Evolutionary conservation across 2,888 invertebrate genomes (phyloP), one percentile per base, ranked within the genome.

Genomic region (Lumbricus terrestris): DNA sequence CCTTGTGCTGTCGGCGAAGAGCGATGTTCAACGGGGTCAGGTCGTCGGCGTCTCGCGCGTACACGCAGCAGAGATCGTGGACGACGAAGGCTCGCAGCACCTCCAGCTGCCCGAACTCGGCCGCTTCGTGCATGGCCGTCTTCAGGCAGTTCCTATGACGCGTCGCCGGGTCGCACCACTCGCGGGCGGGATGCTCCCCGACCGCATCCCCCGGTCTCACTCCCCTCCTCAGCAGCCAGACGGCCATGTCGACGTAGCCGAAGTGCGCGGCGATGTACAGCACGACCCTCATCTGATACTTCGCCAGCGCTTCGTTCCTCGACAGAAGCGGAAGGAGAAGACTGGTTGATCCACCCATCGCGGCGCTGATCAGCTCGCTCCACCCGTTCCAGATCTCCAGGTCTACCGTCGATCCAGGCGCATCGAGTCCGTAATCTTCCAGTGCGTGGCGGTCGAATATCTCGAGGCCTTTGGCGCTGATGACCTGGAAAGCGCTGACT

Each of bases 381-480:
- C 94, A 95, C 16, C 94, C 95, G 91, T 95, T 94, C 95, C 95
- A 94, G 42, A 93, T 94, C 90, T 95, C 94, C 91, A 95, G 91
- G 15, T 92, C 90, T 2, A 95, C 91, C 20, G 83, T 90, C 20
- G 69, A 23, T 20, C 91, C 90, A 4, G 4, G 85, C 35, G 82
- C 16, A 2, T 47, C 88, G 42, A 91, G 93, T 34, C 94, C 92
- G 91, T 95, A 95, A 88, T 93, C 93, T 88, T 94, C 94, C 83
- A 95, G 92, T 13, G 91, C 91, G 90, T 94, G 93, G 16, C 92
- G 92, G 90, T 95, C 95, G 91, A 93, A 95, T 92, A 95, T 93
- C 91, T 95, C 95, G 88, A 90, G 91, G 13, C 93, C 93, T 29
- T 47, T 47, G 69, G 35, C 69, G 69, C 34, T n/a, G 69, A 34